Evolutionary conservation across 1,140 invertebrate species (phyloP), one percentile per base, ranked within the genome.

Genomic region (Drosophila orena): DNA sequence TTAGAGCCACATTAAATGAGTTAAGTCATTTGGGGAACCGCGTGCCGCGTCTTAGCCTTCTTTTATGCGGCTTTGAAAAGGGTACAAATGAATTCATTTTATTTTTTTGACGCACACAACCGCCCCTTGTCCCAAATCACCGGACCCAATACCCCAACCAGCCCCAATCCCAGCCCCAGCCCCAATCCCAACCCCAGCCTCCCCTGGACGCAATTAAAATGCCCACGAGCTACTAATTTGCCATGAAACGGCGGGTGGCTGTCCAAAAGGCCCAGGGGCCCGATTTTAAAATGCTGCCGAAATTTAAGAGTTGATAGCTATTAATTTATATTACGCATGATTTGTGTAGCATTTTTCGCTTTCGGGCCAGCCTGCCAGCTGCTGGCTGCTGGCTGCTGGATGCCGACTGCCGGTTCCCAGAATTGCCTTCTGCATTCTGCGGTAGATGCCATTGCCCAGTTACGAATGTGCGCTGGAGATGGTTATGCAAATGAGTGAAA

Each of bases 1-100:
- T 89, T 89, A 89, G 84, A 89, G 84, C 65, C 80, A 83, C 85
- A 84, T 89, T 88, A 88, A 88, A 88, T 89, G 83, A 89, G 83
- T 88, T 88, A 88, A 88, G 83, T 88, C 83, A 80, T 84, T 90
- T 85, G 71, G 71, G 42, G 59, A 50, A 50, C 66, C 62, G 54
- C 17, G 17, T 17, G 59, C 71, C 71, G 52, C 76, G 72, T 76
- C 83, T 89, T 79, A 88, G 65, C 75, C 81, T 72, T 85, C 68
- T 69, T 81, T 76, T 76, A 83, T 79, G 60, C 79, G 64, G 70
- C 83, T 83, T 79, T 89, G 85, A 88, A 89, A 88, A 88, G 84
- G 84, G 84, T 88, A 89, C 60, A 88, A 89, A 84, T 88, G 76
- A 88, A 88, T 88, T 88, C 80, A 90, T 88, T 89, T 88, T 88